Base-by-base conservation (phyloP, 2,113 vertebrate genomes). In the Myocastor coypus region DNA sequence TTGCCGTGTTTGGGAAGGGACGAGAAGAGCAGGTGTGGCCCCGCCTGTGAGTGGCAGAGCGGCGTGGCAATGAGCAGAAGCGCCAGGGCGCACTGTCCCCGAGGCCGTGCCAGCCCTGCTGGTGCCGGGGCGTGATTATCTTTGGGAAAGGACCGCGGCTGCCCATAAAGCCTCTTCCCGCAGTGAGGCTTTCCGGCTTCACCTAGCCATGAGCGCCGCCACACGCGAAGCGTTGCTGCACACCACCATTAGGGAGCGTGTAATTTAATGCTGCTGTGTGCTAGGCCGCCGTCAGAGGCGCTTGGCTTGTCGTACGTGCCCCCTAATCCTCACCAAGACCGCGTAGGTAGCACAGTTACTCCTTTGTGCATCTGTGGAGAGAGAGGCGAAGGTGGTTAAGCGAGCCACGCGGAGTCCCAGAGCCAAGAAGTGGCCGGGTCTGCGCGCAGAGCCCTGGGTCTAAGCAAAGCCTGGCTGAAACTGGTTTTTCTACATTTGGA, bases 111-210 rank as follows among this genome's bases (percentile, higher is more conserved):
- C 94, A 92, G 69, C 66, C 55, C 75, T 57, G 68, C 87, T 13
- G 68, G 26, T 73, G 52, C 87, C 73, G 17, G 81, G 94, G 71
- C 52, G 34, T 87, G 81, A 90, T 89, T 66, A 61, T 92, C 89
- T 83, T 10, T 94, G 89, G 91, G 81, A 89, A 89, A 55, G 75
- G 82, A 46, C 55, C 40, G 2, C 9, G 28, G 40, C 50, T 37
- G 46, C 91, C 73, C 75, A 26, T 89, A 71, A 90, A 94, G 42
- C 75, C 42, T 64, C 61, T 78, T 78, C 64, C 69, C 93, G 46
- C 68, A 55, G 7, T 37, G 40, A 52, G 40, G 73, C 30, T 86
- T 91, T 63, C 85, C 75, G 42, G 82, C 80, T 87, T 91, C 95
- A 87, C 28, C 88, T 37, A 83, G 26, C n/a, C 28, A 0, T 26